A percentile compares a stretch with the other conserved stretches of the same genome.
phyloP scores from a whole-genome alignment of 1,140 invertebrate species.

The Brachionus paranguensis region DNA sequence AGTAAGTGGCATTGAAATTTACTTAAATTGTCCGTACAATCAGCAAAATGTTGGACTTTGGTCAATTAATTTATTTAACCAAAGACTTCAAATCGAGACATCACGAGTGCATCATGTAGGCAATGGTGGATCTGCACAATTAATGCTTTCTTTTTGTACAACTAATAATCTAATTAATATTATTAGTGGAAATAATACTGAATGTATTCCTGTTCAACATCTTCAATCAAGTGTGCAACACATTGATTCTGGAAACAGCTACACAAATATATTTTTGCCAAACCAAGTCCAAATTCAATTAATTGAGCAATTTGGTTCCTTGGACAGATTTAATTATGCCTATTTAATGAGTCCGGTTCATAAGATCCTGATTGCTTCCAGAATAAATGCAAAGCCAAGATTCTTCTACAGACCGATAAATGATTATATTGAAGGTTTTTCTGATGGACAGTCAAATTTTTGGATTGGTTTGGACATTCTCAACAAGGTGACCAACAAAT shows the following conservation, averaged over 20 bases:
- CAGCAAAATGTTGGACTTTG: neutral
- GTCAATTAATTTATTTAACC: neutral
- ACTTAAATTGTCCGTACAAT: neutral
- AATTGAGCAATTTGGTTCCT: neutral
- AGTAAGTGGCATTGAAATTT: neutral
- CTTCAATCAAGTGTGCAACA: neutral
- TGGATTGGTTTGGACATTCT: conserved; percentile 33
- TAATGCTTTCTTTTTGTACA: neutral
- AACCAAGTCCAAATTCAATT: neutral
- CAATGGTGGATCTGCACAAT: neutral
- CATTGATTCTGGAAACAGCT: neutral
- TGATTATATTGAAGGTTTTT: conserved; percentile 17
- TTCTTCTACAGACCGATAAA: neutral
- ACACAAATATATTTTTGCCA: neutral
- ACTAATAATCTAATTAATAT: conserved; percentile 9
- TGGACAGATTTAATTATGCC: neutral
- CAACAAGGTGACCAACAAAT: neutral
- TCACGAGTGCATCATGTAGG: neutral
- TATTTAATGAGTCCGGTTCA: neutral
- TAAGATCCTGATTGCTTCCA: conserved; percentile 3
- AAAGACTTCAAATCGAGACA: neutral
- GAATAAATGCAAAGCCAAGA: neutral
- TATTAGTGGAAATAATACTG: neutral
- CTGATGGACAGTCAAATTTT: conserved; percentile 24
- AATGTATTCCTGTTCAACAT: neutral